A percentile compares a stretch with the other conserved stretches of the same genome.
Conservation (phyloP, 2,888 invertebrate species). For the Lochmaea crataegi region DNA sequence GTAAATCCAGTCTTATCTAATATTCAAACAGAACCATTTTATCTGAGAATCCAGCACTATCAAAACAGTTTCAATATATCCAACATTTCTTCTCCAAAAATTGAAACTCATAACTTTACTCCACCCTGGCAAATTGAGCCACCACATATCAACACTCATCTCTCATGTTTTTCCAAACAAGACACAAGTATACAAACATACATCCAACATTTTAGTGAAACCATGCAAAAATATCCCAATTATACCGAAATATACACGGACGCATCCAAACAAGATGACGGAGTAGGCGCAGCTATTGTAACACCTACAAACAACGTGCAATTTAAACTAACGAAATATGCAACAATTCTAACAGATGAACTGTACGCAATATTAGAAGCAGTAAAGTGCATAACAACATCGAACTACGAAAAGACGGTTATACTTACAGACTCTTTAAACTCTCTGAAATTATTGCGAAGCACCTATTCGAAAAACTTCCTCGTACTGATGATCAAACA, state of each 20-base stretch:
- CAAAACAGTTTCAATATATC: not conserved
- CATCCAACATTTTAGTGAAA: too few species aligned
- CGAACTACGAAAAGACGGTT: too few species aligned
- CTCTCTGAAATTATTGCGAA: too few species aligned
- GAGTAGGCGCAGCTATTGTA: not conserved
- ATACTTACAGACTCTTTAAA: too few species aligned
- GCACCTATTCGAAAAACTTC: too few species aligned
- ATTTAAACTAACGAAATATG: not conserved
- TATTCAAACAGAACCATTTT: not conserved
- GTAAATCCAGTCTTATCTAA: not conserved
- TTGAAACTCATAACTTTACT: not conserved
- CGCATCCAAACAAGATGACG: conserved; percentile 4
- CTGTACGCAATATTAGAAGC: too few species aligned
- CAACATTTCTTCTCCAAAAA: not conserved
- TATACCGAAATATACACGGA: not conserved
- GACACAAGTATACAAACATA: too few species aligned
- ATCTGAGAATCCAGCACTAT: not conserved
- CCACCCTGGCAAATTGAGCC: too few species aligned
- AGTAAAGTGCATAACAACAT: too few species aligned
- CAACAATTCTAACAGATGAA: not conserved
- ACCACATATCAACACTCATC: too few species aligned
- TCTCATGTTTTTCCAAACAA: too few species aligned
- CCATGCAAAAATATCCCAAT: conserved; percentile 1
- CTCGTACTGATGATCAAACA: too few species aligned
- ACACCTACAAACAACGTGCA: conserved; percentile 1